Conservation (phyloP, 2,888 invertebrate species). For the Drosophila hamatofila region DNA sequence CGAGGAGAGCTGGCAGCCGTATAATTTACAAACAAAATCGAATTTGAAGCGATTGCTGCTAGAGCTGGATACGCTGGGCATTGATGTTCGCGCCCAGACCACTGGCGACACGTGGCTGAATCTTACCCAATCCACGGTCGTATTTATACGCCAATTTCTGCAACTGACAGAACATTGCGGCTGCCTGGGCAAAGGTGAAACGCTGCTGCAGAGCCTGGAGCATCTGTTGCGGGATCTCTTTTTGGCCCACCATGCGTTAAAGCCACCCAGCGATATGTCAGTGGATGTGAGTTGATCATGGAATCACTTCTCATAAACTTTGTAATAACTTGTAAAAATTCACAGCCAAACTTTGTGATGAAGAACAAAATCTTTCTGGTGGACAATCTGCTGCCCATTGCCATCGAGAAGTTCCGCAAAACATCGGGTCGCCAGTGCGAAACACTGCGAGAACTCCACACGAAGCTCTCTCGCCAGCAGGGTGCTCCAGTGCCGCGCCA, state of each 20-base stretch:
- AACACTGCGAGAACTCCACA: conserved; percentile 74
- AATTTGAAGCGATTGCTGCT: conserved; percentile 83
- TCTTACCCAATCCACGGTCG: conserved; percentile 84
- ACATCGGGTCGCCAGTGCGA: conserved; percentile 80
- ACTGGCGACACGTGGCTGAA: conserved; percentile 85
- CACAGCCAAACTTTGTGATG: conserved; percentile 84
- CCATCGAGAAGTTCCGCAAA: conserved; percentile 82
- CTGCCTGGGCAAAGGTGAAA: conserved; percentile 84
- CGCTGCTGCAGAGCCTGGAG: conserved; percentile 80
- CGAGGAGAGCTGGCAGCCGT: conserved; percentile 85
- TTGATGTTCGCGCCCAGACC: conserved; percentile 83
- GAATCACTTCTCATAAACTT: too few species aligned
- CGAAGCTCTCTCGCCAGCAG: conserved; percentile 73
- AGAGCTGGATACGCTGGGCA: conserved; percentile 83
- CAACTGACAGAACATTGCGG: conserved; percentile 84
- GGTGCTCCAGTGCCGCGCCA: conserved; percentile 84
- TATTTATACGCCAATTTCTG: conserved; percentile 84
- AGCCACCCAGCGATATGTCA: conserved; percentile 80
- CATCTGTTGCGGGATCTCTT: conserved; percentile 82
- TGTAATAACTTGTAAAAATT: conserved; percentile 14
- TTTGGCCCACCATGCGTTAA: conserved; percentile 83
- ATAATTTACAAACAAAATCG: conserved; percentile 84
- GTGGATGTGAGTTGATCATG: conserved; percentile 81
- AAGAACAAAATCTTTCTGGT: conserved; percentile 84
- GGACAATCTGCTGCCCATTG: conserved; percentile 83